Conservation (phyloP, 2,888 invertebrate genomes). For the Yponomeuta plumbellus region DNA sequence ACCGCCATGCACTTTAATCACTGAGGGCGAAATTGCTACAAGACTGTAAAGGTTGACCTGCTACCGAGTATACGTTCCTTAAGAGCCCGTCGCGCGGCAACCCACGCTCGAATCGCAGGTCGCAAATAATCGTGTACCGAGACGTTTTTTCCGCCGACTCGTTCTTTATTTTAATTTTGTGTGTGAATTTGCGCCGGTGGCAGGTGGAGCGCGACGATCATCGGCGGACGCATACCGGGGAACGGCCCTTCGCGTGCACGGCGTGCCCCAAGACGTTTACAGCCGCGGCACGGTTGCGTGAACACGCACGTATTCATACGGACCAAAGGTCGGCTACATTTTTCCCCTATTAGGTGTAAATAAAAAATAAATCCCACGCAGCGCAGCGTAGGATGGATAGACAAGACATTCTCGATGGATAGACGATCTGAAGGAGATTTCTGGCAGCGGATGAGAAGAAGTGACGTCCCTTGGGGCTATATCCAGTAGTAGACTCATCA, state of each 20-base stretch:
- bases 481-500: too few species aligned
- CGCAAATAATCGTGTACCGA: background rate
- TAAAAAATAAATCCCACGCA: too few species aligned
- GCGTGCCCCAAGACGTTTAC: conserved; percentile 73
- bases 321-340: conserved; percentile 56
- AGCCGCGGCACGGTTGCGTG: conserved; percentile 68
- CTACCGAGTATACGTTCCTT: too few species aligned
- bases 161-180: conserved; percentile 8
- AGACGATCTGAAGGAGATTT: too few species aligned
- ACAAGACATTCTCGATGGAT: too few species aligned
- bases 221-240: conserved; percentile 69
- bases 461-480: too few species aligned
- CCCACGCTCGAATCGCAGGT: background rate
- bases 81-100: background rate
- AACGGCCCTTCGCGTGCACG: conserved; percentile 68
- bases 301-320: conserved; percentile 69
- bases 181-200: conserved; percentile 18
- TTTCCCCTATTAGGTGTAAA: background rate
- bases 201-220: conserved; percentile 75
- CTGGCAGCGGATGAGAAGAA: too few species aligned
- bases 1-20: too few species aligned
- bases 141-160: background rate
- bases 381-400: too few species aligned
- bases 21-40: too few species aligned
- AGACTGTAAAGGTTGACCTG: too few species aligned